phyloP scores from a whole-genome alignment of 2,113 vertebrate genomes.

The Artemisiospiza belli region DNA sequence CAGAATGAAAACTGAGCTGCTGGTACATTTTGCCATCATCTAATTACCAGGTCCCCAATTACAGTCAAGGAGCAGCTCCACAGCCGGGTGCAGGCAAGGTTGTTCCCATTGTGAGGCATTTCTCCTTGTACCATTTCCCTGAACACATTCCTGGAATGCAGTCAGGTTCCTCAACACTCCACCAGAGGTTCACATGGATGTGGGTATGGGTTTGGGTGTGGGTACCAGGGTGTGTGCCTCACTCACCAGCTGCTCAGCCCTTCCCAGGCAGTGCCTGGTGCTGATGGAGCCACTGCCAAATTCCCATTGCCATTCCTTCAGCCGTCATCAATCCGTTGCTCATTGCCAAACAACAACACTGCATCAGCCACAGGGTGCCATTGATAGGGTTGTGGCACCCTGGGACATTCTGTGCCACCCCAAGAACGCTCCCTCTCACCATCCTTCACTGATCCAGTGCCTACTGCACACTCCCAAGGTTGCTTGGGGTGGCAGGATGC shows the following conservation, averaged over 20 bases:
- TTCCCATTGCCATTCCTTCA: not conserved
- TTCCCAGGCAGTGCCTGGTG: not conserved
- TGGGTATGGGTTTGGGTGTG: not conserved
- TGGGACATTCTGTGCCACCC: not conserved
- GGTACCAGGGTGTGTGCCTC: not conserved
- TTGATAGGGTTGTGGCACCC: rapidly evolving
- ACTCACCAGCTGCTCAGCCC: not conserved
- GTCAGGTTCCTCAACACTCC: not conserved
- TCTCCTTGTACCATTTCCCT: not conserved
- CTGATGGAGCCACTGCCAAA: rapidly evolving
- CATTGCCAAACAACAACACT: rapidly evolving
- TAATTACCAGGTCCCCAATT: constrained; percentile 80
- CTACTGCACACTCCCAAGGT: rapidly evolving
- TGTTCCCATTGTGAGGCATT: constrained; percentile 71
- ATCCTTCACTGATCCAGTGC: rapidly evolving
- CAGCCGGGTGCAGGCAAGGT: constrained; percentile 70
- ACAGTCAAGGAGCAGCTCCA: constrained; percentile 74
- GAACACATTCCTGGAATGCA: not conserved
- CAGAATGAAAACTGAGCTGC: constrained; percentile 86
- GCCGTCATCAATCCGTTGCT: rapidly evolving
- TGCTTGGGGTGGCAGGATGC: rapidly evolving
- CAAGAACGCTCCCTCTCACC: rapidly evolving
- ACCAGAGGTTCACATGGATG: rapidly evolving
- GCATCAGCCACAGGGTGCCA: no score
- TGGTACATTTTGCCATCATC: constrained; percentile 85